Conservation (phyloP, 23 tunicate genomes). For the Pegea sp. region DNA sequence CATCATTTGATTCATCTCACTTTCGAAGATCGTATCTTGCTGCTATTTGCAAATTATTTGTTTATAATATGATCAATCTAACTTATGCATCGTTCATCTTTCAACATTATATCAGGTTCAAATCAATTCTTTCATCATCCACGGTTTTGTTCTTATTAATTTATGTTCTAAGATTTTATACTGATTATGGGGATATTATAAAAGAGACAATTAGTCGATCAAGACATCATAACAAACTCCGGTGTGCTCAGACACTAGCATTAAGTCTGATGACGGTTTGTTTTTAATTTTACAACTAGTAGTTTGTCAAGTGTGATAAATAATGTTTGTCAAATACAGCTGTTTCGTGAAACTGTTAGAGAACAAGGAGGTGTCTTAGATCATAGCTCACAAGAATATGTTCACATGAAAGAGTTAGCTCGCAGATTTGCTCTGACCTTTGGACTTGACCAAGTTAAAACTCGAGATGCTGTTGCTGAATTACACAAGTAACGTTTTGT, state of each 20-base stretch:
- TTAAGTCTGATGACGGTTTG: conserved; percentile 44
- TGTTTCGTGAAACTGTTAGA: conserved; percentile 46
- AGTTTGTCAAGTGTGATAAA: neutral
- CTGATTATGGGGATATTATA: conserved; percentile 98
- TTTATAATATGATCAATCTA: conserved; percentile 61
- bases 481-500: conserved; percentile 41
- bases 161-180: conserved; percentile 81
- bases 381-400: conserved; percentile 72
- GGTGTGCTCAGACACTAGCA: conserved; percentile 91
- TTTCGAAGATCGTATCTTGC: conserved; percentile 60
- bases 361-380: conserved; percentile 65
- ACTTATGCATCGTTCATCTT: conserved; percentile 53
- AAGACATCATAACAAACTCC: conserved; percentile 71
- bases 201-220: conserved; percentile 94
- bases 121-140: no score
- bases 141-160: no score
- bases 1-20: conserved; percentile 68
- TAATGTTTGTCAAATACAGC: conserved; percentile 21
- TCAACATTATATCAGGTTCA: conserved; percentile 81
- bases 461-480: conserved; percentile 88
- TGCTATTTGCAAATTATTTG: conserved; percentile 79
- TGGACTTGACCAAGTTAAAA: conserved; percentile 82
- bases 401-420: conserved; percentile 94
- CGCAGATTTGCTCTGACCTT: conserved; percentile 88
- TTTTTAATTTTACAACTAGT: no score